Base-by-base conservation (phyloP, 2,888 invertebrate genomes). In the Griposia aprilina region DNA sequence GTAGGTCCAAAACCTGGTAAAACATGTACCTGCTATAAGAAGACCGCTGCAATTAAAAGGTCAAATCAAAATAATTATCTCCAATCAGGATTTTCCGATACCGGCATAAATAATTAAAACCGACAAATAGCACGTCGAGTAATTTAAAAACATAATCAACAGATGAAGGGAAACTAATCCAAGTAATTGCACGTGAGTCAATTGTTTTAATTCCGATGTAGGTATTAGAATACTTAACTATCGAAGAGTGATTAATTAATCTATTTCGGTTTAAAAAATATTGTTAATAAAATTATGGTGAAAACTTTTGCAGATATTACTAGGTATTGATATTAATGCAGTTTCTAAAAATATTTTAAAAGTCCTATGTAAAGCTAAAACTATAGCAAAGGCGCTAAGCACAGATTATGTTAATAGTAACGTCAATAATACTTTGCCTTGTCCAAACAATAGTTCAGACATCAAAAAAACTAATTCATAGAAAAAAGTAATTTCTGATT, bases 161-260 rank as follows among this genome's bases (percentile, higher is more conserved):
- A 65, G 65, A 76, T 68, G 17, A 78, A 84, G 78, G 59, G 72
- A 83, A 84, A 78, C 84, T 71, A 82, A 74, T 66, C 55, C 13
- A 41, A 76, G 62, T 86, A 83, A 87, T 81, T 78, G 55, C 41
- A n/a, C 72, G 62, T 70, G 45, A 70, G 45, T 81, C 77, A 60
- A 75, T 75, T 78, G 71, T 84, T 81, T 81, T 73, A 78, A 81
- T 81, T 78, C 48, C 72, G 30, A 77, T 59, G 48, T 52, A 50
- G 7, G 30, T 5, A 76, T 79, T 75, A 68, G 50, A 57, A 76
- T 74, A 68, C 15, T 73, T 81, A 74, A 71, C 55, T 73, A 71
- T 78, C 65, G 45, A 69, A 52, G 50, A 76, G 59, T 72, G 55
- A 74, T 86, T 83, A 79, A 74, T 81, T 80, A 86, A 86, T 84